Evolutionary conservation across 2,113 vertebrate species (phyloP), one percentile per base, ranked within the genome.

Genomic region (Argyrosomus japonicus): DNA sequence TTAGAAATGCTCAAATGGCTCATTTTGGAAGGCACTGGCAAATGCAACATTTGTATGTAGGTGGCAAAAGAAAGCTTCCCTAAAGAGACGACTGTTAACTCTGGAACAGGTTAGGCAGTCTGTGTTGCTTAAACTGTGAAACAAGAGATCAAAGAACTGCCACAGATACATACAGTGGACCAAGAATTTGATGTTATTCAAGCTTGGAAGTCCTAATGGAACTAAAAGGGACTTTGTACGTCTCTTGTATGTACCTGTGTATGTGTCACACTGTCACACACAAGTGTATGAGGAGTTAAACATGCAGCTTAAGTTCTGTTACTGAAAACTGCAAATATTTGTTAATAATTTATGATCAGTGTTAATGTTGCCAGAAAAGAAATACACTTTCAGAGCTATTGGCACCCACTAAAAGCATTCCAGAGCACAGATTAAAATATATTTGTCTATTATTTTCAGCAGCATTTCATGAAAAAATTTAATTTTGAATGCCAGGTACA

Each of bases 151-250:
- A 86, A 70, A 87, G 47, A 75, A 25, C 21, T 50, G 54, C 32
- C n/a, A 75, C 43, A 80, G 48, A 88, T 29, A 54, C 7, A 5
- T 68, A 68, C 73, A 78, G 68, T 25, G 47, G 71, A 40, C 36
- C 36, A 9, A 40, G 36, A 40, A 40, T 40, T 40, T 40, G 61
- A 87, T 65, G 53, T 75, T 67, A 68, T 82, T 83, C n/a, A 75
- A 76, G 29, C 47, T 81, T 75, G n/a, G 9, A 65, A 78, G 73
- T 54, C 78, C 75, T 75, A 82, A 89, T 77, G 29, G 45, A 68
- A 57, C 36, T 82, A 75, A 82, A 75, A 72, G 14, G 25, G 40
- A 75, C 58, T 63, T 80, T 74, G 67, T 58, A 43, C 58, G 74
- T 65, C 51, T 83, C 72, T 40, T 86, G 68, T 17, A 1, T 73